phyloP scores from a whole-genome alignment of 2,113 vertebrate species.

The Rafetus swinhoei region DNA sequence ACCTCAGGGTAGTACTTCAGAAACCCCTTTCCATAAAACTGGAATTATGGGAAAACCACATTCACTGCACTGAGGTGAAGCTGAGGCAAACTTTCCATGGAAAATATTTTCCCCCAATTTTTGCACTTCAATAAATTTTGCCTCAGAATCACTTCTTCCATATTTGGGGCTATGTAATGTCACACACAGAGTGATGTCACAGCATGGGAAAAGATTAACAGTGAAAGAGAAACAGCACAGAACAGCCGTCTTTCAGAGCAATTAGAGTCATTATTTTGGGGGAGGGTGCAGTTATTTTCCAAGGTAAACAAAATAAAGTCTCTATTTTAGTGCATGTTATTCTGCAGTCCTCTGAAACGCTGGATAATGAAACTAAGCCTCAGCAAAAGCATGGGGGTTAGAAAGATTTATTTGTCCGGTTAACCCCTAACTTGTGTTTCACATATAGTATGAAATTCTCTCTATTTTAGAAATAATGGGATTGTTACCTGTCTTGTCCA shows the following conservation, averaged over 20 bases:
- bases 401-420: not conserved
- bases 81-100: not conserved
- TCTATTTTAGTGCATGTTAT: not conserved
- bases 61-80: conserved; percentile 1
- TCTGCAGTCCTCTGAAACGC: not conserved
- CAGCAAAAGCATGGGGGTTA: not conserved
- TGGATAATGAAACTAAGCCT: rapidly evolving
- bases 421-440: not conserved
- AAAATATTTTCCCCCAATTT: not conserved
- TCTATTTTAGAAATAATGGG: not conserved
- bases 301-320: not conserved
- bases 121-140: not conserved
- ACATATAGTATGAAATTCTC: not conserved
- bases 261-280: not conserved
- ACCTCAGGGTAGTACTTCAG: conserved; percentile 50
- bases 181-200: not conserved
- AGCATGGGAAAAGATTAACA: conserved; percentile 19
- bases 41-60: not conserved
- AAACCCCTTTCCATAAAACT: conserved; percentile 49
- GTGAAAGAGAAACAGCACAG: not conserved
- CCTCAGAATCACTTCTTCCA: conserved; percentile 44
- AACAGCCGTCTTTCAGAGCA: not conserved
- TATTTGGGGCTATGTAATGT: not conserved
- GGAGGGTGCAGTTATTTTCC: not conserved
- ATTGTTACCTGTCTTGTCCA: not conserved